phyloP scores from a whole-genome alignment of 2,888 invertebrate species.

The Cryptocheilus praepositus region DNA sequence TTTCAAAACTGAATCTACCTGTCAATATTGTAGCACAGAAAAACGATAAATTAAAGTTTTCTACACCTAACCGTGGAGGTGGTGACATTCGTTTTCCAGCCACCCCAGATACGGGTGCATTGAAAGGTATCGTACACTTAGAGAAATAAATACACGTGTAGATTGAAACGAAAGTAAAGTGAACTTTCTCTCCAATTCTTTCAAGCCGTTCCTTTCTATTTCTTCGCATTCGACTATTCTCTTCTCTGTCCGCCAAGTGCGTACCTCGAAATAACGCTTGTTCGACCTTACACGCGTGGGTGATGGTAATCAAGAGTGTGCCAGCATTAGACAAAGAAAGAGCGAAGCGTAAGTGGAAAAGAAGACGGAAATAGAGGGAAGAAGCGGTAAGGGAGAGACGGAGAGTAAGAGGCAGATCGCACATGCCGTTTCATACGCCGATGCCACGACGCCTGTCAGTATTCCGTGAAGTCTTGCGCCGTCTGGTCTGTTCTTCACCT shows the following conservation, averaged over 20 bases:
- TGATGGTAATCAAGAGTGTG: constrained; percentile 59
- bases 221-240: constrained; percentile 28
- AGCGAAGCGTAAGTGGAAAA: constrained; percentile 12
- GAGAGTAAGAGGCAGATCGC: constrained; percentile 38
- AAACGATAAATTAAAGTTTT: too few relatives aligned
- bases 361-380: constrained; percentile 59
- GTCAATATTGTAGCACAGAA: too few relatives aligned
- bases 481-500: constrained; percentile 33
- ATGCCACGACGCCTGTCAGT: constrained; percentile 65
- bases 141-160: too few relatives aligned
- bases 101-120: too few relatives aligned
- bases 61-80: too few relatives aligned
- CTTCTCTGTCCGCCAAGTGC: constrained; percentile 61
- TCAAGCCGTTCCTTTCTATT: constrained; percentile 7
- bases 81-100: too few relatives aligned
- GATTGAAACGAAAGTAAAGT: too few relatives aligned
- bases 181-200: constrained; percentile 7
- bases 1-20: too few relatives aligned
- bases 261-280: too few relatives aligned
- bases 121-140: too few relatives aligned
- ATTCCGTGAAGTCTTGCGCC: constrained; percentile 63
- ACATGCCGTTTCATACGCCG: constrained; percentile 45
- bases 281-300: constrained; percentile 45
- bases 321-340: constrained; percentile 52
- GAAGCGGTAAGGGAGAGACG: constrained; percentile 29